Percentiles rank a stretch among this genome's conserved stretches.
Conservation (phyloP, 2,888 invertebrate genomes). For the Pachliopta kotzebuea region DNA sequence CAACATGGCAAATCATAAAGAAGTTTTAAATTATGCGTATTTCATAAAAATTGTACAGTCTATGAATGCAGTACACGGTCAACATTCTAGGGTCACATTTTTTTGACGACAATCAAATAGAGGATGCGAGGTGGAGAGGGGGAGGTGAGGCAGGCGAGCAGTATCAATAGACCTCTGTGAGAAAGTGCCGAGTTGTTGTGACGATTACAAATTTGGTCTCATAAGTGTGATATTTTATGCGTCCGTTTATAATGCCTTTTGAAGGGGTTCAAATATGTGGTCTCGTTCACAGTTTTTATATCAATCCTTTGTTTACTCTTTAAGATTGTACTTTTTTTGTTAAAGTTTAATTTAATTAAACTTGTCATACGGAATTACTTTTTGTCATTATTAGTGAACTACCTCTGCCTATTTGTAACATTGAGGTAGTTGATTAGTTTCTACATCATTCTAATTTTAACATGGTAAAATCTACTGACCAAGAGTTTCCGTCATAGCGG, state of each 20-base stretch:
- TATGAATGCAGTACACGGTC: constrained; percentile 13
- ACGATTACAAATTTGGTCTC: constrained; percentile 43
- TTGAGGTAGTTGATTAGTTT: neutral
- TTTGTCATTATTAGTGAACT: too few relatives aligned
- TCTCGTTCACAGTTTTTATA: constrained; percentile 3
- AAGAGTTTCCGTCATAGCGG: constrained; percentile 7
- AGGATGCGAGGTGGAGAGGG: constrained; percentile 24
- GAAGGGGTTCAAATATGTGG: constrained; percentile 25
- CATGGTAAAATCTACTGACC: neutral
- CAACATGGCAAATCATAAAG: neutral
- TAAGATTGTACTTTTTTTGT: too few relatives aligned
- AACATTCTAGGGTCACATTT: constrained; percentile 24
- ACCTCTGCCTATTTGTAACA: too few relatives aligned
- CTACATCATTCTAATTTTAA: constrained; percentile 2
- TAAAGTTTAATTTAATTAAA: too few relatives aligned
- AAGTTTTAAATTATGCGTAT: neutral
- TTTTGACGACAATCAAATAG: constrained; percentile 38
- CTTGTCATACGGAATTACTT: too few relatives aligned
- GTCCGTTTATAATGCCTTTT: constrained; percentile 23
- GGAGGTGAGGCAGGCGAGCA: constrained; percentile 33
- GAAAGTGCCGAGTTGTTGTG: constrained; percentile 47
- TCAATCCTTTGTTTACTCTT: neutral
- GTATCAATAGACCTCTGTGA: constrained; percentile 35
- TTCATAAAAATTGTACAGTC: constrained; percentile 1
- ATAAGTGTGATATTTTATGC: constrained; percentile 40